phyloP scores from a whole-genome alignment of 2,797 vertebrate species.

The Artibeus lituratus region DNA sequence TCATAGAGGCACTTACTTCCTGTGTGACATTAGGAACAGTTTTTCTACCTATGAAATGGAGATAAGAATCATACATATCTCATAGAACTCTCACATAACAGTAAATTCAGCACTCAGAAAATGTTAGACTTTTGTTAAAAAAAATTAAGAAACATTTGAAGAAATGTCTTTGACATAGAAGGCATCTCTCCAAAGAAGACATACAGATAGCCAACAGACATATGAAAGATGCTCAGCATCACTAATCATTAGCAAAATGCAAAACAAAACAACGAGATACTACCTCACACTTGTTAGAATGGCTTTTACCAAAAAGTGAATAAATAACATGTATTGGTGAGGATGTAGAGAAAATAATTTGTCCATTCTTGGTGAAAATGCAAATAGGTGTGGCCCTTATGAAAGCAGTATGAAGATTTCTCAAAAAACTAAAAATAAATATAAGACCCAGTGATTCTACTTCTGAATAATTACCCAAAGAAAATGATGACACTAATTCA shows the following conservation, averaged over 20 bases:
- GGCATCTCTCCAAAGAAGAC: background rate
- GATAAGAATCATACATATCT: background rate
- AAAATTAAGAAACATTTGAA: background rate
- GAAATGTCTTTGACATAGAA: background rate
- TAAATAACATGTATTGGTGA: background rate
- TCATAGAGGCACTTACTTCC: background rate
- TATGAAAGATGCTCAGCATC: background rate
- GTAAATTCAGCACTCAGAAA: background rate
- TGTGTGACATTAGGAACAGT: background rate
- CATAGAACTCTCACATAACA: background rate
- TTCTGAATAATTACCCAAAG: background rate
- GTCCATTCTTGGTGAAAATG: background rate
- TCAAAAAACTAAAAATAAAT: background rate
- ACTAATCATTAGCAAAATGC: background rate
- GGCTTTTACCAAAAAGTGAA: background rate
- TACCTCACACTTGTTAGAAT: background rate
- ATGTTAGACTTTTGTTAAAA: background rate
- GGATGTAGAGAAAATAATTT: background rate
- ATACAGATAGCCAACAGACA: background rate
- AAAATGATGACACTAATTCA: background rate
- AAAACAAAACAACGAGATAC: background rate
- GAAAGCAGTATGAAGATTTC: background rate
- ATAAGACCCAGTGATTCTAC: background rate
- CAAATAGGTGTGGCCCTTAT: background rate
- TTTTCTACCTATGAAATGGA: background rate